Percentiles rank a stretch among this genome's conserved stretches.
Conservation (phyloP, 2,888 invertebrate genomes). For the Thysanoteuthis rhombus region DNA sequence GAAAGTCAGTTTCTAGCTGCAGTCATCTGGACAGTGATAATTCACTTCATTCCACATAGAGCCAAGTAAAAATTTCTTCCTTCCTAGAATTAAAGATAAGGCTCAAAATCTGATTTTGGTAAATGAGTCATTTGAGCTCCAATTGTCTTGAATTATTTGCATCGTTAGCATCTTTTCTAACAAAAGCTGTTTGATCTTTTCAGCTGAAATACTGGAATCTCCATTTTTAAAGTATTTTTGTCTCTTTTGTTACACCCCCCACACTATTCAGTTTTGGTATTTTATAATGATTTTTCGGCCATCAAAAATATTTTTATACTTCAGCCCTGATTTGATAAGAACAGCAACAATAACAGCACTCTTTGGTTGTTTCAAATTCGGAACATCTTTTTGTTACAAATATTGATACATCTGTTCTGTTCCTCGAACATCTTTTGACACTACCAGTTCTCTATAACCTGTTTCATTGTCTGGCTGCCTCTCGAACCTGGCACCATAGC, state of each 20-base stretch:
- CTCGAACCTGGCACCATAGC: constrained; percentile 47
- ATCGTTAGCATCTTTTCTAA: not conserved
- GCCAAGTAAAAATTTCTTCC: not conserved
- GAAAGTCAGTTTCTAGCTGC: not conserved
- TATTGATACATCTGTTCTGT: not conserved
- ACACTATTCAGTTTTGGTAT: not conserved
- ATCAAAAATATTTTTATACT: not conserved
- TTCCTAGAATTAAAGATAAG: not conserved
- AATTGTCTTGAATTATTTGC: not conserved
- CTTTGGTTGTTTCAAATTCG: not conserved
- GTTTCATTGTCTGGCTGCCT: constrained; percentile 50
- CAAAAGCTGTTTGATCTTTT: not conserved
- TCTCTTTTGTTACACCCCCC: too few species aligned
- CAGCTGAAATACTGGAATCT: not conserved
- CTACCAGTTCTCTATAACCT: constrained; percentile 56
- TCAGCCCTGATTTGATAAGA: not conserved
- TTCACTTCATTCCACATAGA: not conserved
- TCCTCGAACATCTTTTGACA: constrained; percentile 35
- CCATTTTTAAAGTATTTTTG: not conserved
- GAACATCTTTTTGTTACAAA: not conserved
- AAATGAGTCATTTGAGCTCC: not conserved
- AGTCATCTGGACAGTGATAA: not conserved
- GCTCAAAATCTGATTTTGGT: not conserved
- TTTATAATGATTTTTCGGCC: not conserved
- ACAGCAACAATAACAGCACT: not conserved